These are phyloP conservation scores for Megalurothrips usitatus DNA, from an alignment of 2,888 invertebrate species.

Conservation along the genomic window DNA sequence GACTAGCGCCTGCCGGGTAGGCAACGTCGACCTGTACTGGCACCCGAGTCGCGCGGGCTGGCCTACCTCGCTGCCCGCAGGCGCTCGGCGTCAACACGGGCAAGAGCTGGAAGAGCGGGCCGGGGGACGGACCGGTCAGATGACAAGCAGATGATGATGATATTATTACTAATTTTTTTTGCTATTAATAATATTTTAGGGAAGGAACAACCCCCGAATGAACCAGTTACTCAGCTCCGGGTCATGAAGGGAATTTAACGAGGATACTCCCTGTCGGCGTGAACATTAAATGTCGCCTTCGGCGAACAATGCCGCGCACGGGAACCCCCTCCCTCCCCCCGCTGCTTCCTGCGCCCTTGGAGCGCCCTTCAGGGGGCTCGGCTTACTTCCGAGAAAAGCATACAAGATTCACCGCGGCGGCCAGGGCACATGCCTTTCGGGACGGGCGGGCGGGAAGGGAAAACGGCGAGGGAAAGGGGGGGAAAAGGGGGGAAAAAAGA, in stretches of 20 bases:
- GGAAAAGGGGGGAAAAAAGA: not conserved
- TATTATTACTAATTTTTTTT: too few species aligned
- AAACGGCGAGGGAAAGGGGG: not conserved
- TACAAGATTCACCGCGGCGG: constrained; percentile 21
- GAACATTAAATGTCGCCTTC: constrained; percentile 23
- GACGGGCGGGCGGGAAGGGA: constrained; percentile 19
- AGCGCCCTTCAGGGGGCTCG: not conserved
- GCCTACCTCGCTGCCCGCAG: too few species aligned
- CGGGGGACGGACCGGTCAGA: too few species aligned
- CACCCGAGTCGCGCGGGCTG: too few species aligned
- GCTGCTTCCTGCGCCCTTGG: not conserved
- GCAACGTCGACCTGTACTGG: too few species aligned
- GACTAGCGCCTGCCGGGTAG: too few species aligned
- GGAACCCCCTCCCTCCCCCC: not conserved
- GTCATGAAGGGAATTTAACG: constrained; percentile 8
- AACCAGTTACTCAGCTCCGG: not conserved
- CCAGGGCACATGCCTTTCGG: constrained; percentile 18
- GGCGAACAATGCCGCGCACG: constrained; percentile 4
- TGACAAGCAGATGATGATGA: too few species aligned
- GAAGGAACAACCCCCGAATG: too few species aligned
- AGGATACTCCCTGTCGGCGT: not conserved
- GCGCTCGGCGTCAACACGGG: too few species aligned
- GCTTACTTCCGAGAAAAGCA: constrained; percentile 16
- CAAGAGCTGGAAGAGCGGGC: too few species aligned
- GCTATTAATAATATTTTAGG: too few species aligned